Evolutionary conservation across 2,797 vertebrate genomes (phyloP).

Genomic region (Mus caroli): DNA sequence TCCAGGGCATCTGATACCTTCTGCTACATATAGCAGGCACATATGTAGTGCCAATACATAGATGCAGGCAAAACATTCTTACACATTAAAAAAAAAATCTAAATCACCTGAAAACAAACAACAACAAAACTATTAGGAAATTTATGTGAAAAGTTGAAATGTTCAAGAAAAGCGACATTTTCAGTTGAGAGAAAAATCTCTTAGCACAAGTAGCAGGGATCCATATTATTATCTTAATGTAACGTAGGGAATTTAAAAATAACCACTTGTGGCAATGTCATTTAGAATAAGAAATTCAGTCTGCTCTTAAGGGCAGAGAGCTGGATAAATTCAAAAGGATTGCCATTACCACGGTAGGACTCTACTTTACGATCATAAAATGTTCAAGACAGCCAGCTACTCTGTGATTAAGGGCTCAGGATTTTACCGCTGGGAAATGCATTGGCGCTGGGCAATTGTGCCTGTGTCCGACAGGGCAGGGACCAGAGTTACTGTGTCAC

Average conservation of each 20-base stretch:
- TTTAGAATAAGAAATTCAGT: slow-evolving; percentile 32
- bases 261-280: background rate
- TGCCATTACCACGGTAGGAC: background rate
- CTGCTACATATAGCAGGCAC: background rate
- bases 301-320: background rate
- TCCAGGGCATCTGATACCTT: background rate
- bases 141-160: background rate
- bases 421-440: background rate
- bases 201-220: slow-evolving; percentile 24
- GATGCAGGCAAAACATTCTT: background rate
- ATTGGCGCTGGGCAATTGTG: background rate
- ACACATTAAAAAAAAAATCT: background rate
- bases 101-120: background rate
- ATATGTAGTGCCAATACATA: background rate
- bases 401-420: slow-evolving; percentile 27
- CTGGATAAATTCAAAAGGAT: background rate
- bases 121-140: slow-evolving; percentile 12
- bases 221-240: background rate
- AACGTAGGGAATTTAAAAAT: slow-evolving; percentile 14
- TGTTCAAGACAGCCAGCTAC: background rate
- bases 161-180: slow-evolving; percentile 35
- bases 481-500: background rate
- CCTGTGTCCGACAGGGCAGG: background rate
- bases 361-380: slow-evolving; percentile 51
- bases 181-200: slow-evolving; percentile 2